Evolutionary conservation across 2,113 vertebrate genomes (phyloP).

Genomic region (Psittacula cyanocephala): DNA sequence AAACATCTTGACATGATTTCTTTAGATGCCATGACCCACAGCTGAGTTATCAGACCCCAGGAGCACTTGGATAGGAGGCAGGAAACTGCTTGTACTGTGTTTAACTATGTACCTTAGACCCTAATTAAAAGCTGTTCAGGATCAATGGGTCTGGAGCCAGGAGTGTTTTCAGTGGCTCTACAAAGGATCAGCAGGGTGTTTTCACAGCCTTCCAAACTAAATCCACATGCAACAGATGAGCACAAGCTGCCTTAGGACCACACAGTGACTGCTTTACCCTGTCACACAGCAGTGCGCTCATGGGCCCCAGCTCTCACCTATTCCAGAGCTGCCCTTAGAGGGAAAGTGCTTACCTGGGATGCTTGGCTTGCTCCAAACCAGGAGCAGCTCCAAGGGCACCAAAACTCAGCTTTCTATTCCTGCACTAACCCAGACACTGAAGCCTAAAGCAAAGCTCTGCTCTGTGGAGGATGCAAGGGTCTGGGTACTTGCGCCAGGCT

Average conservation of each 20-base stretch:
- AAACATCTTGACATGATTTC: not conserved
- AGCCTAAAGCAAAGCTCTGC: not conserved
- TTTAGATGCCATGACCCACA: not conserved
- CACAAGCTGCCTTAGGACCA: not conserved
- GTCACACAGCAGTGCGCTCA: not conserved
- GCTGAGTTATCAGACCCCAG: not conserved
- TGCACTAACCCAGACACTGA: not conserved
- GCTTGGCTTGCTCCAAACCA: not conserved
- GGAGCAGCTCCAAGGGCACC: not conserved
- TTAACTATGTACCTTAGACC: not conserved
- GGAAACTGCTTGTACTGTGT: not conserved
- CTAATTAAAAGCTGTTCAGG: conserved; percentile 16
- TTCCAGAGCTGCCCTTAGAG: not conserved
- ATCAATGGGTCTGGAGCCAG: not conserved
- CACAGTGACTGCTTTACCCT: not conserved
- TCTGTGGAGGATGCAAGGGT: not conserved
- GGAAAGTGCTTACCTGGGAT: not conserved
- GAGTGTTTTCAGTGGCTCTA: not conserved
- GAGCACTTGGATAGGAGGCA: not conserved
- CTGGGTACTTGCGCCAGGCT: not conserved
- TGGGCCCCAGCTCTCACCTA: not conserved
- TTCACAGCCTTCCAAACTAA: not conserved
- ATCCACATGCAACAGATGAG: not conserved
- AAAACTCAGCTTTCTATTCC: not conserved
- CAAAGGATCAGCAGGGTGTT: not conserved